Conservation (phyloP, 2,113 vertebrate genomes). For the Atrichornis clamosus region DNA sequence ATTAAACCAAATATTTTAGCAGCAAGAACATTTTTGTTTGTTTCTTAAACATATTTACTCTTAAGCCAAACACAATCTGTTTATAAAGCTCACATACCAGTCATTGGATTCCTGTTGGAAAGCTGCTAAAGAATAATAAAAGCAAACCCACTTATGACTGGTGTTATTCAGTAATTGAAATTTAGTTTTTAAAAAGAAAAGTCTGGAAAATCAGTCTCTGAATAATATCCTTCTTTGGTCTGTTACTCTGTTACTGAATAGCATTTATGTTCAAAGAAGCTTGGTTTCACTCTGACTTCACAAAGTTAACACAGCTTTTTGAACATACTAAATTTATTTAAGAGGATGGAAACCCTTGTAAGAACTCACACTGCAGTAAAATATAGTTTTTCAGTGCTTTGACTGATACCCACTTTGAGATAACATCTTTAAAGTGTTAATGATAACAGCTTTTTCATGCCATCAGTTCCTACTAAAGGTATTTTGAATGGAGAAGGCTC, state of each 20-base stretch:
- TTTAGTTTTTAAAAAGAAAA: background rate
- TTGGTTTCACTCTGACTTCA: background rate
- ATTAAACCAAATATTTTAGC: background rate
- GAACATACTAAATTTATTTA: background rate
- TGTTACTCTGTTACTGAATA: background rate
- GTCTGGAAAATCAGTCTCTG: background rate
- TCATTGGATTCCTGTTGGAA: background rate
- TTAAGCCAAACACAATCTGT: background rate
- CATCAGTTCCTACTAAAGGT: background rate
- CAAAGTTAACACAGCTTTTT: background rate
- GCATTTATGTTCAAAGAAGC: background rate
- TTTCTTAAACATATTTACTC: background rate
- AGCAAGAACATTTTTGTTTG: background rate
- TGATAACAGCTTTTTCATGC: background rate
- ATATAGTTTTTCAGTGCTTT: slow-evolving; percentile 8
- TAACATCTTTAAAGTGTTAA: background rate
- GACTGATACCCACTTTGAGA: background rate
- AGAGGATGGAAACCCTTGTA: background rate
- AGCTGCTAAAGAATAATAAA: background rate
- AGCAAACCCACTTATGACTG: background rate
- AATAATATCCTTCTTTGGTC: background rate
- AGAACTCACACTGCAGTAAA: background rate
- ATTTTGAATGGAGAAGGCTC: background rate
- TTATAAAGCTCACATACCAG: background rate
- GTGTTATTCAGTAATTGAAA: background rate